phyloP scores from a whole-genome alignment of 2,888 invertebrate genomes.

The Amaurobius ferox region DNA sequence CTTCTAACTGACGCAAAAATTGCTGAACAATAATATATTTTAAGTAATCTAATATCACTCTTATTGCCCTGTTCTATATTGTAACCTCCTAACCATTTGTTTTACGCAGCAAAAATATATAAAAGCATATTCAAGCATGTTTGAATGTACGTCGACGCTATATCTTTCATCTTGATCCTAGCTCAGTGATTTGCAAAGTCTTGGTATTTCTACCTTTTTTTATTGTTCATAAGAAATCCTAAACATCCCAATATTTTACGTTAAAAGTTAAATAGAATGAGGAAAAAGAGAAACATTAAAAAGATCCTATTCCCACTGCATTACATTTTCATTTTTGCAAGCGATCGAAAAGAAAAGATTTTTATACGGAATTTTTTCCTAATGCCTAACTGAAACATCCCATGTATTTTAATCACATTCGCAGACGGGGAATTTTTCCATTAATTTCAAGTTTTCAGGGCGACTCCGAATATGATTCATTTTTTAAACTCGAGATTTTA shows the following conservation, averaged over 20 bases:
- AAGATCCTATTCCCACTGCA: constrained; percentile 64
- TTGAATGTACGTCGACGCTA: too few relatives aligned
- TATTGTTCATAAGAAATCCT: background rate
- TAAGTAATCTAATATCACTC: too few relatives aligned
- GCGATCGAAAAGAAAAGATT: constrained; percentile 36
- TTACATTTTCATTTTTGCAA: constrained; percentile 67
- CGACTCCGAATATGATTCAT: constrained; percentile 46
- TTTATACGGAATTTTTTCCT: constrained; percentile 57
- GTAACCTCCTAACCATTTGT: too few relatives aligned
- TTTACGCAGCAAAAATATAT: too few relatives aligned
- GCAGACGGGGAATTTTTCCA: constrained; percentile 57
- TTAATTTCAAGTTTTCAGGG: constrained; percentile 65
- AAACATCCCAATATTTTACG: background rate
- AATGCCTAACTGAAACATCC: constrained; percentile 65
- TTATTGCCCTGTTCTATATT: too few relatives aligned
- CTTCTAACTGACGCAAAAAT: too few relatives aligned
- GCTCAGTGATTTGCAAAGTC: background rate
- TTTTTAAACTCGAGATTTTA: constrained; percentile 32
- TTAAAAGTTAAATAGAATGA: background rate
- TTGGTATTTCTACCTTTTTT: background rate
- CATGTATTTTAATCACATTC: constrained; percentile 63
- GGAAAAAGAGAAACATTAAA: constrained; percentile 28
- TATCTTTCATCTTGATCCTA: too few relatives aligned
- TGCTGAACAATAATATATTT: too few relatives aligned
- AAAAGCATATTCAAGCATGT: too few relatives aligned